Evolutionary conservation across 2,888 invertebrate species (phyloP).

Genomic region (Entomobrya multifasciata): DNA sequence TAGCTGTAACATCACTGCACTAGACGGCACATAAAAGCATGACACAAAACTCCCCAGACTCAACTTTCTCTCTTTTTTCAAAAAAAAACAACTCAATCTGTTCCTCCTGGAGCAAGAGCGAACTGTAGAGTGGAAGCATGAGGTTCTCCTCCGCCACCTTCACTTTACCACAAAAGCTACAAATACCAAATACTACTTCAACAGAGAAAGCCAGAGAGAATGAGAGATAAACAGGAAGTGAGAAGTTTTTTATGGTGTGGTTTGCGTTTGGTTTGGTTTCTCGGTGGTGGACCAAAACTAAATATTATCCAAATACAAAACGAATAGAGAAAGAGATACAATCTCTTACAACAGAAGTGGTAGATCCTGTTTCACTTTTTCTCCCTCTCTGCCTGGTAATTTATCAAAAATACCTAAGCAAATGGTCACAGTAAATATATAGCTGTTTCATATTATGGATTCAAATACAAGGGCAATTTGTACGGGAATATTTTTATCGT

Average conservation of each 20-base stretch:
- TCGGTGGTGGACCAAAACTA: not conserved
- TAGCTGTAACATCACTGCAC: not conserved
- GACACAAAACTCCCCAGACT: no score
- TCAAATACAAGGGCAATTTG: not conserved
- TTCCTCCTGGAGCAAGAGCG: not conserved
- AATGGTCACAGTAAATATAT: not conserved
- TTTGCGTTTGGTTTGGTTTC: not conserved
- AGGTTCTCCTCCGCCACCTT: not conserved
- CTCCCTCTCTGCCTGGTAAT: constrained; percentile 2
- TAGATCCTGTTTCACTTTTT: not conserved
- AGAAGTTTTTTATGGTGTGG: constrained; percentile 6
- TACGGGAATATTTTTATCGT: not conserved
- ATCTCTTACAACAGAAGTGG: not conserved
- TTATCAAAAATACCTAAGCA: not conserved
- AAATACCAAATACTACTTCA: no score
- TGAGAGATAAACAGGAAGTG: constrained; percentile 10
- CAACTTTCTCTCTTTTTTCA: not conserved
- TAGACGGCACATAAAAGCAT: no score
- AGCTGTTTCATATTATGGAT: not conserved
- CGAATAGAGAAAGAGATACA: no score
- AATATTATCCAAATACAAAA: no score
- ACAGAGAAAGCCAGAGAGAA: no score
- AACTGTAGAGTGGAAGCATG: not conserved
- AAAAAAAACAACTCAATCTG: constrained; percentile 20
- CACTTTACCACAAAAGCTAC: not conserved